Conservation (phyloP, 2,113 vertebrate species). For the western clawed frog (Xenopus tropicalis) region DNA sequence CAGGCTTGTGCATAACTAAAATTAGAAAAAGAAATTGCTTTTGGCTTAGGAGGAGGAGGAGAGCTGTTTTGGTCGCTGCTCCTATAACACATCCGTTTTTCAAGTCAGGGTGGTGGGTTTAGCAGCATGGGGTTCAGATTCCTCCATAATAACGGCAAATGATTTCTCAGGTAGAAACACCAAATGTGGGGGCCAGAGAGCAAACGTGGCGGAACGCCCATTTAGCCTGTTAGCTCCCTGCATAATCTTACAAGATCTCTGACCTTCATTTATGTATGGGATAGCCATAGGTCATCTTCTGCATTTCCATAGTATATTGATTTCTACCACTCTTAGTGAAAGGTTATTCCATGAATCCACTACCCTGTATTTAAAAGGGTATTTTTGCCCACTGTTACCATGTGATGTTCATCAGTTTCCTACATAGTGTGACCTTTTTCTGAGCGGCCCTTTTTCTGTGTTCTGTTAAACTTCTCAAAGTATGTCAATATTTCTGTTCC, state of each 20-base stretch:
- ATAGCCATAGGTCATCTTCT: background rate
- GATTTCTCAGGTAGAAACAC: constrained; percentile 25
- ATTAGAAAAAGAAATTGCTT: constrained; percentile 99
- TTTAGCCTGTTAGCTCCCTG: background rate
- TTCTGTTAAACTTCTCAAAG: background rate
- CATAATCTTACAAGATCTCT: background rate
- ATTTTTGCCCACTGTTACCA: background rate
- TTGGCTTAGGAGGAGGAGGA: constrained; percentile 69
- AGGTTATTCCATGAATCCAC: constrained; percentile 1
- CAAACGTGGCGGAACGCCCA: background rate
- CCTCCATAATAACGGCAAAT: constrained; percentile 40
- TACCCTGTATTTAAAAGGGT: background rate
- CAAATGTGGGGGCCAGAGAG: constrained; percentile 29
- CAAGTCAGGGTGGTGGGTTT: constrained; percentile 37
- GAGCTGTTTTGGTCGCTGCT: constrained; percentile 45
- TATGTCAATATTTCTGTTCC: constrained; percentile 1
- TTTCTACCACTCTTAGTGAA: background rate
- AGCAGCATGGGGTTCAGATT: constrained; percentile 36
- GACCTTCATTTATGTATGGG: background rate
- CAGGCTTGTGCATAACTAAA: constrained; percentile 98
- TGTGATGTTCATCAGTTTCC: background rate
- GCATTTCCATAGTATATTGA: background rate
- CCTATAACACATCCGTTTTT: constrained; percentile 43
- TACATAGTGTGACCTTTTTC: background rate
- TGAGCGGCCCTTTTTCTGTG: background rate